Conservation (phyloP, 53 echinoderm and acorn worm species). For the Glandiceps talaboti region DNA sequence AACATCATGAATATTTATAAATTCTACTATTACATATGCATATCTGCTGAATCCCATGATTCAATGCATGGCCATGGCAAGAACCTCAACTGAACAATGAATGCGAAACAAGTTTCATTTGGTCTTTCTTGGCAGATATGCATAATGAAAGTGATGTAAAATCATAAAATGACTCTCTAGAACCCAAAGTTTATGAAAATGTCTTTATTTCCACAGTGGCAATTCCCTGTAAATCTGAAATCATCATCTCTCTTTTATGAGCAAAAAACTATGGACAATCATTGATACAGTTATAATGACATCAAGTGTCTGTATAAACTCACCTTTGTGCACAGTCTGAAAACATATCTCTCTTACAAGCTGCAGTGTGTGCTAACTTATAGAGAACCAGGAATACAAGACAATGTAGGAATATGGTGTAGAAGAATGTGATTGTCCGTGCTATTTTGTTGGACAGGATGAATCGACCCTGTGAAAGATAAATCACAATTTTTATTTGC, state of each 20-base stretch:
- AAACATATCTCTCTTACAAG: slow-evolving; percentile 82
- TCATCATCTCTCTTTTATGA: too few relatives aligned
- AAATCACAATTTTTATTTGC: too few relatives aligned
- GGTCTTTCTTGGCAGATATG: too few relatives aligned
- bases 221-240: not conserved
- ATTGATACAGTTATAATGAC: too few relatives aligned
- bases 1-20: too few relatives aligned
- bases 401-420: slow-evolving; percentile 71
- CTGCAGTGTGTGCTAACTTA: slow-evolving; percentile 86
- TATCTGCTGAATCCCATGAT: too few relatives aligned
- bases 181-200: not conserved
- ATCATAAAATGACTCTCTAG: not conserved
- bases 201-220: not conserved
- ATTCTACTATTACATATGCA: too few relatives aligned
- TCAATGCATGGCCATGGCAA: too few relatives aligned
- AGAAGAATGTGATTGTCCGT: slow-evolving; percentile 61
- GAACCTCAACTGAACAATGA: too few relatives aligned
- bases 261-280: too few relatives aligned
- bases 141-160: not conserved
- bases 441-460: slow-evolving; percentile 90
- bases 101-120: too few relatives aligned
- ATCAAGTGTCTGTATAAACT: too few relatives aligned
- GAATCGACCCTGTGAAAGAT: slow-evolving; percentile 71
- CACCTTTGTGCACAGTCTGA: slow-evolving; percentile 79
- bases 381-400: slow-evolving; percentile 93